Conservation (phyloP, 2,113 vertebrate species). For the Entelurus aequoreus region DNA sequence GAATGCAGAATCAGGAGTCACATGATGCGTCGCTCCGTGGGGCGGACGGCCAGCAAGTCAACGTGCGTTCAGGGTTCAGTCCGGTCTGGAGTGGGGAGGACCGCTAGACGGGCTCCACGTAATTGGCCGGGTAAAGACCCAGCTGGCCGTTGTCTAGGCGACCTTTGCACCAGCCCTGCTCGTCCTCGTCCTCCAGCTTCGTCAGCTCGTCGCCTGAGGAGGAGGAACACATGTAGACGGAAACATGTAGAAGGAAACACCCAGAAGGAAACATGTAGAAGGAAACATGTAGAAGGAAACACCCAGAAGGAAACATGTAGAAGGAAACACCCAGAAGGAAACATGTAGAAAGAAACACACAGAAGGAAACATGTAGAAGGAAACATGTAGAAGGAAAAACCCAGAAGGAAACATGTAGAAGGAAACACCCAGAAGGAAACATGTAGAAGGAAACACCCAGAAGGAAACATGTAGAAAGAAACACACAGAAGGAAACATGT, state of each 20-base stretch:
- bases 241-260: no score
- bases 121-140: slow-evolving; percentile 95
- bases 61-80: slow-evolving; percentile 55
- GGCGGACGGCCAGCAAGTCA: slow-evolving; percentile 45
- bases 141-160: slow-evolving; percentile 88
- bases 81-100: slow-evolving; percentile 27
- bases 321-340: no score
- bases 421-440: slow-evolving; percentile 3
- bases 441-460: slow-evolving; percentile 14
- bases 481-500: slow-evolving; percentile 13
- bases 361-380: slow-evolving; percentile 21
- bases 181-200: slow-evolving; percentile 93
- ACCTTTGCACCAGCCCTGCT: slow-evolving; percentile 97
- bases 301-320: slow-evolving; percentile 15
- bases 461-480: no score
- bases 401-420: no score
- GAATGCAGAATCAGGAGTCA: slow-evolving; percentile 30
- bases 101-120: slow-evolving; percentile 85
- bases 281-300: slow-evolving; percentile 2
- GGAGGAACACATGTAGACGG: slow-evolving; percentile 18
- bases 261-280: slow-evolving; percentile 7
- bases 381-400: no score
- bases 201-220: slow-evolving; percentile 87
- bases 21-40: slow-evolving; percentile 36
- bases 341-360: no score